Evolutionary conservation across 2,797 vertebrate species (phyloP).

Genomic region (Eulemur rubriventer): DNA sequence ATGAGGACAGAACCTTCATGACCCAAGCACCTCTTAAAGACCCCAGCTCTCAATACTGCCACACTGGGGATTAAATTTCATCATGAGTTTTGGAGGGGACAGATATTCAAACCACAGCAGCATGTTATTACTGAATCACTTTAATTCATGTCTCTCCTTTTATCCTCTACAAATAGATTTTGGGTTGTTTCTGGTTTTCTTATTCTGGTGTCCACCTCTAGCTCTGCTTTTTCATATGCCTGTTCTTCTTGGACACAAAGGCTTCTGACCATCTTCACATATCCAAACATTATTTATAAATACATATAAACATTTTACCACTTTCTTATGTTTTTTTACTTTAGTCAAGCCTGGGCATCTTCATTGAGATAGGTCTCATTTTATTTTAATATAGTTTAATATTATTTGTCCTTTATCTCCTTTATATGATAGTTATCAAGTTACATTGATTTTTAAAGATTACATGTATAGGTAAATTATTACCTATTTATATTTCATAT

Average conservation of each 20-base stretch:
- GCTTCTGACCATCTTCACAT: background rate
- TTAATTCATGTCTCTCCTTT: background rate
- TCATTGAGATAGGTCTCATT: background rate
- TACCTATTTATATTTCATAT: background rate
- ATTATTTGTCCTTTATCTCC: background rate
- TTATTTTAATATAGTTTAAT: background rate
- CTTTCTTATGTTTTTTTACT: background rate
- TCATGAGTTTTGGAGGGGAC: background rate
- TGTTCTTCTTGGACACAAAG: background rate
- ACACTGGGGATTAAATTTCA: background rate
- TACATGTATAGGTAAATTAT: background rate
- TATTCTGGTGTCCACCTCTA: background rate
- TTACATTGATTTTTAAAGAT: background rate
- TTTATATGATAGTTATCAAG: background rate
- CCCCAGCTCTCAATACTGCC: background rate
- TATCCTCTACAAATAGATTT: background rate
- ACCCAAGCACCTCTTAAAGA: background rate
- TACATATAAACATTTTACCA: background rate
- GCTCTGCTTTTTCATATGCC: background rate
- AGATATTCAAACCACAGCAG: background rate
- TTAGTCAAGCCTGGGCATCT: background rate
- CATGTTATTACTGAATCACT: background rate
- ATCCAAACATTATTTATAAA: background rate
- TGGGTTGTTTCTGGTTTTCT: background rate
- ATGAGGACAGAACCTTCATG: background rate